Evolutionary conservation across 2,113 vertebrate species (phyloP).

Genomic region (Catharus fuscescens): DNA sequence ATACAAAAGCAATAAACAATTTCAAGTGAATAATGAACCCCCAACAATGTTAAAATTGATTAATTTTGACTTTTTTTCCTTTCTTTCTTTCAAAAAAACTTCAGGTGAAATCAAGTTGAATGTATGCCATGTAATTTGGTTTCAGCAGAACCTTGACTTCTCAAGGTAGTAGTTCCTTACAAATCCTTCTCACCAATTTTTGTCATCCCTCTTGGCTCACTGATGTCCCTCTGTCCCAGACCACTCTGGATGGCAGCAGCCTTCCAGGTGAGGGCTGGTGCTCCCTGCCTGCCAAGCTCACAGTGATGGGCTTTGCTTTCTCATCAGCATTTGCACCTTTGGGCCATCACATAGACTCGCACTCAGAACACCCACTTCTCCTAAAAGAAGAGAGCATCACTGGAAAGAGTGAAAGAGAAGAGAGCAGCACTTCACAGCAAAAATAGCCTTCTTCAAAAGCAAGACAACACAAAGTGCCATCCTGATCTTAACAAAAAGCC

Average conservation of each 20-base stretch:
- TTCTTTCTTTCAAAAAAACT: not conserved
- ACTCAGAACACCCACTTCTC: not conserved
- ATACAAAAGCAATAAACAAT: not conserved
- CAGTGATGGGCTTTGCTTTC: not conserved
- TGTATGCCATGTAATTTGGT: not conserved
- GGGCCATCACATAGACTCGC: accelerated
- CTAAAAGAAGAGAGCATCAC: not conserved
- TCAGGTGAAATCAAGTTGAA: not conserved
- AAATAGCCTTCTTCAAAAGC: not conserved
- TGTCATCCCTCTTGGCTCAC: accelerated
- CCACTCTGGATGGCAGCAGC: not conserved
- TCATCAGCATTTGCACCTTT: not conserved
- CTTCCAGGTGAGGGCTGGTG: not conserved
- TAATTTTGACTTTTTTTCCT: not conserved
- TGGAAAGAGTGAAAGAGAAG: not conserved
- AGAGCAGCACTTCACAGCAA: not conserved
- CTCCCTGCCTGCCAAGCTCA: not conserved
- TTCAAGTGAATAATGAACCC: constrained; percentile 23
- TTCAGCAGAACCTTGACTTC: not conserved
- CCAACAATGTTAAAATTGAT: not conserved
- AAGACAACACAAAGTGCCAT: not conserved
- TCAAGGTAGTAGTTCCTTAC: not conserved
- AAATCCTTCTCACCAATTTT: not conserved
- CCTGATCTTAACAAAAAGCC: not conserved
- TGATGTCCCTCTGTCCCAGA: not conserved